A percentile compares a stretch with the other conserved stretches of the same genome.
Evolutionary conservation across 1,140 invertebrate genomes (phyloP).

Genomic region (Bombus difficillimus): DNA sequence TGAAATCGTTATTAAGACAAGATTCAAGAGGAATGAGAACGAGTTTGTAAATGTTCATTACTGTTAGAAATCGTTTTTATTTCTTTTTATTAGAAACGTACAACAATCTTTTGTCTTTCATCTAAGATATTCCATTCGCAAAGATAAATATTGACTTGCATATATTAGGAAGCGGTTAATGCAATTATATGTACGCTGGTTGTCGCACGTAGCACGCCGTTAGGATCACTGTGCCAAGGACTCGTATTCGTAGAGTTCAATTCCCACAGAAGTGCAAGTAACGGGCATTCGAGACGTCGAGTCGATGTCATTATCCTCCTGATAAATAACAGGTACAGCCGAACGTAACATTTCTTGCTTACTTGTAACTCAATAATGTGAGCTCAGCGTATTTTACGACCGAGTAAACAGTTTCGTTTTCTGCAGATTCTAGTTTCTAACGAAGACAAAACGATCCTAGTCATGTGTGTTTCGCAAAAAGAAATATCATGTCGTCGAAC

Average conservation of each 20-base stretch:
- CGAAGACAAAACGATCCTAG: not conserved
- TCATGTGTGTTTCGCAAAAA: not conserved
- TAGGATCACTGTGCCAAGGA: conserved; percentile 69
- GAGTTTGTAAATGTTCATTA: not conserved
- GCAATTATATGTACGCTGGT: conserved; percentile 17
- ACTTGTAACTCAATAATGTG: not conserved
- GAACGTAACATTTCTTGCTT: conserved; percentile 53
- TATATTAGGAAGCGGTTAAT: conserved; percentile 38
- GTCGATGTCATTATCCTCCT: conserved; percentile 54
- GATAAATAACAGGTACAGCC: conserved; percentile 51
- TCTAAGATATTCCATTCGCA: conserved; percentile 29
- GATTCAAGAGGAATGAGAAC: not conserved
- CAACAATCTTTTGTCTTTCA: not conserved
- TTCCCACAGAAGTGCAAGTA: conserved; percentile 67
- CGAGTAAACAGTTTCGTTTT: not conserved
- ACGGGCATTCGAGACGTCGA: conserved; percentile 39
- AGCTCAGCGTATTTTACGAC: not conserved
- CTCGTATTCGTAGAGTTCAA: conserved; percentile 46
- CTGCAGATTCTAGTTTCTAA: not conserved
- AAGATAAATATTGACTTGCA: conserved; percentile 49
- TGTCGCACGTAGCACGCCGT: conserved; percentile 2
- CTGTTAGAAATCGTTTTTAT: not conserved
- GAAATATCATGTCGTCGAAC: not conserved
- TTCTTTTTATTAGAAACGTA: not conserved
- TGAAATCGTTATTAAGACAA: not conserved